A percentile compares a stretch with the other conserved stretches of the same genome.
Conservation (phyloP, 2,888 invertebrate genomes). For the Osmoderma eremita region DNA sequence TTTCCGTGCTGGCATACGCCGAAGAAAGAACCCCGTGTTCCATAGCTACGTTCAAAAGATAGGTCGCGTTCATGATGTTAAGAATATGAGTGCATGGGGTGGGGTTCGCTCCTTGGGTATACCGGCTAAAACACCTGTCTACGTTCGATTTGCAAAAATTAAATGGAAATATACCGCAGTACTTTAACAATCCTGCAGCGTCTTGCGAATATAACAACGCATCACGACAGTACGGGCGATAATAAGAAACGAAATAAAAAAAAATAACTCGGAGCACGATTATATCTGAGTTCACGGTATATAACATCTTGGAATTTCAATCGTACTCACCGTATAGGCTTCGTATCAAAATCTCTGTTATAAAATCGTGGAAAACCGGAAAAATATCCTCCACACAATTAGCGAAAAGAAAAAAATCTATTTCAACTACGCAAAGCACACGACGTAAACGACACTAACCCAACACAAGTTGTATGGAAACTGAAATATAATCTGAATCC, state of each 20-base stretch:
- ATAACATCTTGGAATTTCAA: background rate
- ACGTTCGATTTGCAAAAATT: no score
- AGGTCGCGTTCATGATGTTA: no score
- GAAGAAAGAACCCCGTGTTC: no score
- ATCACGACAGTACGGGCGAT: no score
- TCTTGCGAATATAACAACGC: no score
- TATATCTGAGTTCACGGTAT: no score
- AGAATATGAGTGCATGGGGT: no score
- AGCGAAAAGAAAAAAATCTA: constrained; percentile 4
- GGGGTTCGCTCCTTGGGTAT: no score
- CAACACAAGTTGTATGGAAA: constrained; percentile 26
- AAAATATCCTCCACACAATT: constrained; percentile 18
- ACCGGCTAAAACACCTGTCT: no score
- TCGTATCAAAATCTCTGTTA: constrained; percentile 19
- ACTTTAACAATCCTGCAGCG: no score
- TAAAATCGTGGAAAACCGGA: background rate
- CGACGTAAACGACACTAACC: constrained; percentile 20
- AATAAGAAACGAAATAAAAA: constrained; percentile 5
- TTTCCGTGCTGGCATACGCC: constrained; percentile 23
- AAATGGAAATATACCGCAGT: no score
- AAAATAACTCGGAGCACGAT: background rate
- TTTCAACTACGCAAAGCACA: background rate
- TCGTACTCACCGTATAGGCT: constrained; percentile 29
- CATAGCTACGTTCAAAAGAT: no score
- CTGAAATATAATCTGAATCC: constrained; percentile 51